Base-by-base conservation (phyloP, 2,113 vertebrate genomes). In the Sylvietta virens region DNA sequence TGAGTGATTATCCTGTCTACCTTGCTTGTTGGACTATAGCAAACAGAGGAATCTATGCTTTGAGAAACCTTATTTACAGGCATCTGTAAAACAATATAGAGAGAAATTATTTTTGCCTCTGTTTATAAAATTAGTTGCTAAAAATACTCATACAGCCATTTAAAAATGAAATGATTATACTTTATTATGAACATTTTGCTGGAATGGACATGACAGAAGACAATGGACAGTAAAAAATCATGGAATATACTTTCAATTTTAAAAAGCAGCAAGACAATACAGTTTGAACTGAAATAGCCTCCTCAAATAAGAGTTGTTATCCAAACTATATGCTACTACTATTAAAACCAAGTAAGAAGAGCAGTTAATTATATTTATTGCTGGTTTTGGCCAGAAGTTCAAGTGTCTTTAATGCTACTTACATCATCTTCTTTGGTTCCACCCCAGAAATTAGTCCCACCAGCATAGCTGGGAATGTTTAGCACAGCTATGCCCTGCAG, bases 361-460 rank as follows among this genome's bases (percentile, higher is more conserved):
- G 15, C 39, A 73, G 39, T 10, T 48, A 2, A 70, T 86, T 28
- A 20, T 62, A 77, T 39, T 85, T 85, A 79, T 65, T 89, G 57
- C 54, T 61, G 40, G 8, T 44, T 93, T 85, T 11, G 2, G 35
- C 40, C 42, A 80, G 35, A 33, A 85, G 23, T 19, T 79, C 66
- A 77, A 33, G 78, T 86, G 20, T 93, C 7, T 86, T 61, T 39
- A 42, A 31, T 8, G 22, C 45, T 96, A 99, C 99, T 99, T 98
- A 99, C 99, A 89, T 99, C 99, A 56, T 99, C 99, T 94, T 99
- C 99, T 96, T 99, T 99, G 87, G 99, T 99, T 96, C 99, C 99
- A 31, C 99, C 99, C 99, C 99, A 99, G 98, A 99, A 99, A 97
- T 99, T 99, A 84, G 99, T 99, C 81, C 99, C 99, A 64, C 99